Evolutionary conservation across 2,888 invertebrate species (phyloP).

Genomic region (Iselma pallidipennis): DNA sequence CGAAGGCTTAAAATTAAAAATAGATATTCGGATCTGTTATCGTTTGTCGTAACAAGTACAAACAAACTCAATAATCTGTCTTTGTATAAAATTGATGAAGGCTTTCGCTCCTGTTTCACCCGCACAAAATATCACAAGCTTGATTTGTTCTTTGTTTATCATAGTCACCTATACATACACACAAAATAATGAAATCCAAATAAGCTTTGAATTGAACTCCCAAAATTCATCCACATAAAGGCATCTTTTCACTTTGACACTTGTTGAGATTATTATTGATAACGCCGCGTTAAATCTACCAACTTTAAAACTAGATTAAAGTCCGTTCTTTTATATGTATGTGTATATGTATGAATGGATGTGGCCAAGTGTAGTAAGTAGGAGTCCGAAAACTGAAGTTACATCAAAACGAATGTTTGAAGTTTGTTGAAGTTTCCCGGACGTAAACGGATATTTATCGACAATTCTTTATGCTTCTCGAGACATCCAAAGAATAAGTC

Average conservation of each 20-base stretch:
- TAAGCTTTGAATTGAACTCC: neutral
- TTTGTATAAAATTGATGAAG: neutral
- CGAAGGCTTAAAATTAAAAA: neutral
- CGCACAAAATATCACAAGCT: neutral
- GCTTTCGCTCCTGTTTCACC: neutral
- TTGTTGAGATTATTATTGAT: conserved; percentile 38
- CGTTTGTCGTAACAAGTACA: neutral
- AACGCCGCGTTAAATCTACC: conserved; percentile 9
- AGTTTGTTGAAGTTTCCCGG: conserved; percentile 14
- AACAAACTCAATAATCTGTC: neutral
- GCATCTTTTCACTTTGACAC: conserved; percentile 23
- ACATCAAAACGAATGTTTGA: conserved; percentile 19
- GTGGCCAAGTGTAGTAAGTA: neutral
- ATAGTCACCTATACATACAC: neutral
- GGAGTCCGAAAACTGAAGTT: conserved; percentile 8
- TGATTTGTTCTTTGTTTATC: neutral
- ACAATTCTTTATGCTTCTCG: neutral
- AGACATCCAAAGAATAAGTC: no score
- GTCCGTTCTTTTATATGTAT: neutral
- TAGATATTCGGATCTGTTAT: neutral
- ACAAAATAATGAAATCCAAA: neutral
- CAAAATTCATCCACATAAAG: no score
- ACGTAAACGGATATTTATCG: conserved; percentile 25
- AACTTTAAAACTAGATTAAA: neutral
- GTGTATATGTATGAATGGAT: neutral